Percentiles rank a stretch among this genome's conserved stretches.
phyloP scores from a whole-genome alignment of 92 coral and sea anemone species.

The Palythoa grandis region DNA sequence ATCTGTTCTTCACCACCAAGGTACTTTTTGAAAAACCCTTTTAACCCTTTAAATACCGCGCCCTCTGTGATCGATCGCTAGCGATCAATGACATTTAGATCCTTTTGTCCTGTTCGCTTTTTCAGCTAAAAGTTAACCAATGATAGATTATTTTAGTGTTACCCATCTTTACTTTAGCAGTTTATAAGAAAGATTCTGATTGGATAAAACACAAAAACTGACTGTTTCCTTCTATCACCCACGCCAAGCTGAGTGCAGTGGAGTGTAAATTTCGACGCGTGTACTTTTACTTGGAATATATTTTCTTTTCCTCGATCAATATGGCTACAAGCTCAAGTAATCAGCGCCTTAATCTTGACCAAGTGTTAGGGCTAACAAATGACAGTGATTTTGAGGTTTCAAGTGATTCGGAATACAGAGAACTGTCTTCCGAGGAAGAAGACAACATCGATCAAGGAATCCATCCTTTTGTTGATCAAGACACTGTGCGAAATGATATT shows the following conservation, averaged over 20 bases:
- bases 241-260: background rate
- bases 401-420: background rate
- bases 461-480: background rate
- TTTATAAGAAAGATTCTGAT: background rate
- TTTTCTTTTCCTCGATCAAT: background rate
- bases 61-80: no score
- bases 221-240: background rate
- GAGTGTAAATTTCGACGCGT: background rate
- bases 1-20: no score
- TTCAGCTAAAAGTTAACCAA: constrained; percentile 4
- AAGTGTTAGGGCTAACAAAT: background rate
- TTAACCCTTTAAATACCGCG: background rate
- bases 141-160: background rate
- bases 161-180: background rate
- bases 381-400: constrained; percentile 15
- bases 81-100: background rate
- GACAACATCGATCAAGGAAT: background rate
- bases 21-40: no score
- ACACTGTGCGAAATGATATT: background rate
- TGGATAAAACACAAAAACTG: background rate
- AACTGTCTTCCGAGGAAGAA: constrained; percentile 17
- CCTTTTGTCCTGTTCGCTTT: background rate
- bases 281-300: background rate
- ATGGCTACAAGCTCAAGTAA: constrained; percentile 10
- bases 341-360: background rate